Evolutionary conservation across 2,888 invertebrate genomes (phyloP).

Genomic region (Eremobia ochroleuca): DNA sequence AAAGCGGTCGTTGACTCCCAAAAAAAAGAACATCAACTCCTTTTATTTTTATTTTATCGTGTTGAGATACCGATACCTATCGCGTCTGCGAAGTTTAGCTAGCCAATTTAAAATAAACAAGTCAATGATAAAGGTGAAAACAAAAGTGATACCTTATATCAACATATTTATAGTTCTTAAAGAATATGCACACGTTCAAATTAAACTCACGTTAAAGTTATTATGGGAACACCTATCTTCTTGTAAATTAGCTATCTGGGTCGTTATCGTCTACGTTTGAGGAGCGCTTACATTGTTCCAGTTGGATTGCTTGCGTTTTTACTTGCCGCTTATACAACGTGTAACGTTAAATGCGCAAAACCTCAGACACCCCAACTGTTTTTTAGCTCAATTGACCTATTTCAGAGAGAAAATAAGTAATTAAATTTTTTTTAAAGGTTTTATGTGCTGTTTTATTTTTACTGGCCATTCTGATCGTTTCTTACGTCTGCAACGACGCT

Average conservation of each 20-base stretch:
- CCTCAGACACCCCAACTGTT: too few species aligned
- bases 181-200: slow-evolving; percentile 76
- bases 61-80: too few species aligned
- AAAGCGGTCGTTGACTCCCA: too few species aligned
- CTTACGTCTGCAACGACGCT: too few species aligned
- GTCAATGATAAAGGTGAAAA: not conserved
- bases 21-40: too few species aligned
- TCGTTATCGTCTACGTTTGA: slow-evolving; percentile 76
- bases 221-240: slow-evolving; percentile 80
- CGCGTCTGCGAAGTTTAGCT: too few species aligned
- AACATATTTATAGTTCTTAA: slow-evolving; percentile 71
- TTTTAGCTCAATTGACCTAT: too few species aligned
- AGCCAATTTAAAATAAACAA: not conserved
- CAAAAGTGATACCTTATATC: slow-evolving; percentile 59
- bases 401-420: too few species aligned
- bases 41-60: not conserved
- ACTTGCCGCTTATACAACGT: slow-evolving; percentile 1
- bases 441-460: too few species aligned
- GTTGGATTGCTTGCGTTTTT: slow-evolving; percentile 31
- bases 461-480: too few species aligned
- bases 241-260: slow-evolving; percentile 77
- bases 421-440: too few species aligned
- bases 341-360: too few species aligned
- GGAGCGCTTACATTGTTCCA: slow-evolving; percentile 54
- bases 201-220: slow-evolving; percentile 82